phyloP scores from a whole-genome alignment of 92 coral and sea anemone genomes.

The Actinernus sp. region DNA sequence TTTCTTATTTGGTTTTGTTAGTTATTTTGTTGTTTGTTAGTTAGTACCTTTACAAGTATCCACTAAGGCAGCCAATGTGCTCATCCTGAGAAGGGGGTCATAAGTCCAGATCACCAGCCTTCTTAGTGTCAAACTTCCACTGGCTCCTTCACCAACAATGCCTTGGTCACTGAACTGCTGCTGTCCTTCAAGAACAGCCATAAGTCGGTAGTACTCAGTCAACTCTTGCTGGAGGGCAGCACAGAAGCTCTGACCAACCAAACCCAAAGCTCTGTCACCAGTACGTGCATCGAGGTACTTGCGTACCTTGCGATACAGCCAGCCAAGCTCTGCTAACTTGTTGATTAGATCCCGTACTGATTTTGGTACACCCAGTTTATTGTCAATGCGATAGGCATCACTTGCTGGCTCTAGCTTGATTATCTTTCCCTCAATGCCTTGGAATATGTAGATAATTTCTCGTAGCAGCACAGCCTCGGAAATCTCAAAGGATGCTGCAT shows the following conservation, averaged over 20 bases:
- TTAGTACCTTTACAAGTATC: conserved; percentile 95
- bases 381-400: conserved; percentile 91
- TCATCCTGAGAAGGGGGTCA: conserved; percentile 88
- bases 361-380: conserved; percentile 89
- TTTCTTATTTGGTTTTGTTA: too few species aligned
- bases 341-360: conserved; percentile 91
- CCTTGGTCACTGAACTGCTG: conserved; percentile 92
- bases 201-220: conserved; percentile 94
- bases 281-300: conserved; percentile 96
- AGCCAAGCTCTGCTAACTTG: conserved; percentile 95
- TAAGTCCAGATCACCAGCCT: conserved; percentile 97
- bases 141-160: conserved; percentile 92
- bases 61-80: conserved; percentile 95
- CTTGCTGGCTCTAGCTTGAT: conserved; percentile 90
- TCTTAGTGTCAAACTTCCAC: conserved; percentile 89
- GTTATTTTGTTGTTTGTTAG: neutral
- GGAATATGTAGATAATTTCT: conserved; percentile 93
- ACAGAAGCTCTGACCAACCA: conserved; percentile 99
- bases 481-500: conserved; percentile 93
- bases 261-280: conserved; percentile 97
- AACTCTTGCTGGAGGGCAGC: conserved; percentile 96
- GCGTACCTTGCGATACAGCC: conserved; percentile 93
- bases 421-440: conserved; percentile 97
- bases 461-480: conserved; percentile 91
- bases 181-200: conserved; percentile 99